Evolutionary conservation across 2,888 invertebrate species (phyloP).

Genomic region (Lithophane leautieri): DNA sequence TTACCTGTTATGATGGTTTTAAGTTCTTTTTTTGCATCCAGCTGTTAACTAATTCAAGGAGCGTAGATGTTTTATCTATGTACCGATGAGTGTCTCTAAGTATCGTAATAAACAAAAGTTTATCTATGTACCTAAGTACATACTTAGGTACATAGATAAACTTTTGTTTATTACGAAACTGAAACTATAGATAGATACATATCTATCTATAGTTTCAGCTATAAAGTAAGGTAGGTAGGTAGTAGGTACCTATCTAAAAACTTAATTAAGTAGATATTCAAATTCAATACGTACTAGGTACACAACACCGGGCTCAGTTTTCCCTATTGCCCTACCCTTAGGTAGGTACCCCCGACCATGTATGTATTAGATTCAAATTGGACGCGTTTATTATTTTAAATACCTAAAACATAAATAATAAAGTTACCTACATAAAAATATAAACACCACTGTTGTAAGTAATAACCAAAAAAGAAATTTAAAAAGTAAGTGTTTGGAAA

Average conservation of each 20-base stretch:
- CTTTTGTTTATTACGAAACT: too few relatives aligned
- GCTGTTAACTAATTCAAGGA: conserved; percentile 18
- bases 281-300: not conserved
- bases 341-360: too few relatives aligned
- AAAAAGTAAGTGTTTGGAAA: conserved; percentile 43
- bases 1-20: too few relatives aligned
- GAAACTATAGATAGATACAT: too few relatives aligned
- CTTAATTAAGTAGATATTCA: not conserved
- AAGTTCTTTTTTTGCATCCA: not conserved
- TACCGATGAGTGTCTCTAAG: not conserved
- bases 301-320: not conserved
- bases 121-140: not conserved
- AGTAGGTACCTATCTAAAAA: not conserved
- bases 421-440: not conserved
- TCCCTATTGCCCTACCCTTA: not conserved
- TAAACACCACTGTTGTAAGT: not conserved
- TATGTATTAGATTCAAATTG: not conserved
- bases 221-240: not conserved
- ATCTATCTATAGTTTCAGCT: not conserved
- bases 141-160: too few relatives aligned
- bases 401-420: too few relatives aligned
- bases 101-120: not conserved
- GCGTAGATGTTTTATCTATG: not conserved
- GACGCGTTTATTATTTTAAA: not conserved
- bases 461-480: conserved; percentile 2